Base-by-base conservation (phyloP, 2,888 invertebrate genomes). In the Sinhomidia bicolor region DNA sequence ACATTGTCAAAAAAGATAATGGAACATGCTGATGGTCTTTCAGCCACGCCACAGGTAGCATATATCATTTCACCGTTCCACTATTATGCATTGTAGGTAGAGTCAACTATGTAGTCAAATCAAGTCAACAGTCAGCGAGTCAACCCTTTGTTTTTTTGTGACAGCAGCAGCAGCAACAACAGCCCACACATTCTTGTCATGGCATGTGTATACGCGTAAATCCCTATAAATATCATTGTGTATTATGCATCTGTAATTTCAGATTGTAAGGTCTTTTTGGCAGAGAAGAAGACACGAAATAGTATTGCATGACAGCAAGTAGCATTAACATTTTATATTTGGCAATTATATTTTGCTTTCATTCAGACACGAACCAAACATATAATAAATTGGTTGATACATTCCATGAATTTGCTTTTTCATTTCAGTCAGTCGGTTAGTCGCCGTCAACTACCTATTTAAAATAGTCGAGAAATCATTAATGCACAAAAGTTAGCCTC, bases 41-140 rank as follows among this genome's bases (percentile, higher is more conserved):
- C 83, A 74, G 14, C 57, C 71, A 71, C 54, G 51, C 83, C 54
- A 83, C 83, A 83, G 68, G 82, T 20, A n/a, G 81, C 14, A 51
- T 20, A 23, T 60, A 51, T 68, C 68, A 82, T 68, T 7, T 20
- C 9, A 32, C 0, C 2, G 68, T 36, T 36, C 36, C 36, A 36
- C 4, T 5, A 36, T 36, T 41, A 41, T 41, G 10, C 68, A n/a
- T 20, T 54, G 20, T 2, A 44, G 29, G 14, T 0, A 20, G 14
- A 51, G 29, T 51, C n/a, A n/a, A n/a, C n/a, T n/a, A n/a, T n/a
- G n/a, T n/a, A n/a, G n/a, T n/a, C n/a, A n/a, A n/a, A n/a, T n/a
- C n/a, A n/a, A n/a, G n/a, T n/a, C n/a, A n/a, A n/a, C n/a, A n/a
- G n/a, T n/a, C n/a, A n/a, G n/a, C n/a, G n/a, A n/a, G n/a, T n/a